Base-by-base conservation (phyloP, 2,888 invertebrate species). In the Myopa testacea region DNA sequence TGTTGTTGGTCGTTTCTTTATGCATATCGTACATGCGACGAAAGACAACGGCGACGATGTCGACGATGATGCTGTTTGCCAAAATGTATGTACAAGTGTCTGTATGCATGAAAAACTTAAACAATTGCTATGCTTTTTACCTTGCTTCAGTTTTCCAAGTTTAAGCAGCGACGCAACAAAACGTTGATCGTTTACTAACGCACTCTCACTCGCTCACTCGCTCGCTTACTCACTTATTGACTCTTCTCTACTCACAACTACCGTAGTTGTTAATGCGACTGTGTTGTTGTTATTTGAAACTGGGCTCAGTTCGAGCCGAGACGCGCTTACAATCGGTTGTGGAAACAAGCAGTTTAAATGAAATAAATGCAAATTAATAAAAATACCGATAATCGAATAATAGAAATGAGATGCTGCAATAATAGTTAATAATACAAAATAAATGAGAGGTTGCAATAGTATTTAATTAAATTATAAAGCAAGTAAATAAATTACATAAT, bases 271-370 rank as follows among this genome's bases (percentile, higher is more conserved):
- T 1, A 14, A n/a, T n/a, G 55, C 6, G 55, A 55, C 10, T 4
- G 55, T 16, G n/a, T 55, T 55, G 26, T 26, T 45, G 7, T 6
- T n/a, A 12, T 55, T 16, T 55, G 55, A 55, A 55, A 12, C 14
- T n/a, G 55, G 2, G 16, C 5, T 81, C 80, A 82, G 82, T 82
- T 78, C 76, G 78, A 75, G 71, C 76, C 78, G 78, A 79, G 78
- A 72, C 80, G 79, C 78, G 77, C 75, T 76, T 77, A 79, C 78
- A 76, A 79, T 77, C 79, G 81, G 82, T 78, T 76, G 82, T 69
- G 74, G 34, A 70, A 62, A 62, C 58, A 55, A 68, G 65, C 63
- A 72, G 75, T 78, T 76, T 70, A 26, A 4, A 16, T 37, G 37
- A 3, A 37, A 34, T 14, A 34, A 65, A 38, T 14, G 8, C 1